A percentile compares a stretch with the other conserved stretches of the same genome.
phyloP scores from a whole-genome alignment of 2,113 vertebrate genomes.

The Triplophysa tibetana region DNA sequence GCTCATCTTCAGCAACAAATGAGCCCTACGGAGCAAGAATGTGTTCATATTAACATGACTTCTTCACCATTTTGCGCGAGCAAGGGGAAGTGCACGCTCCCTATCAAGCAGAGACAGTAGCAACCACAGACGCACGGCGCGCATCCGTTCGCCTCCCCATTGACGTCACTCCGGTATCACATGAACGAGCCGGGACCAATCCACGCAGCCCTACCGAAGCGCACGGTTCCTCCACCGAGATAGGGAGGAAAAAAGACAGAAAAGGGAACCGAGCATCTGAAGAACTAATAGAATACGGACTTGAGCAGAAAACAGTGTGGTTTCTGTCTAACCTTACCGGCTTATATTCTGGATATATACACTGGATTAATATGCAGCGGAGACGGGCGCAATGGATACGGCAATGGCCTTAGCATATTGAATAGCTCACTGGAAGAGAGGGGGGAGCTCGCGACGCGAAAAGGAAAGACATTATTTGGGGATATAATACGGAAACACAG shows the following conservation, averaged over 20 bases:
- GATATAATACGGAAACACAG: constrained; percentile 59
- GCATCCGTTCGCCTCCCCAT: constrained; percentile 82
- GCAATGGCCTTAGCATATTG: constrained; percentile 73
- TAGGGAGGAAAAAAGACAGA: constrained; percentile 59
- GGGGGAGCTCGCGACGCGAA: constrained; percentile 60
- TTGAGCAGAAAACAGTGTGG: constrained; percentile 47
- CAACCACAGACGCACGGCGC: constrained; percentile 64
- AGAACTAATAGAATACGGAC: constrained; percentile 52
- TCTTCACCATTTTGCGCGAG: constrained; percentile 53
- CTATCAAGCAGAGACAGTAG: constrained; percentile 62
- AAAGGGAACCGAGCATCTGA: constrained; percentile 65
- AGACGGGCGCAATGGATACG: constrained; percentile 65
- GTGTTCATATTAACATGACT: constrained; percentile 21
- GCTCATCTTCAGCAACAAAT: constrained; percentile 24
- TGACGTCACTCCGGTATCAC: constrained; percentile 81
- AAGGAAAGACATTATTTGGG: constrained; percentile 63
- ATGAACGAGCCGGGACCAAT: constrained; percentile 74
- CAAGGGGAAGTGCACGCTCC: constrained; percentile 34
- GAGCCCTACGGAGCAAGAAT: constrained; percentile 4
- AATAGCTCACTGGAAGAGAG: constrained; percentile 58
- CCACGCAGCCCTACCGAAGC: constrained; percentile 62
- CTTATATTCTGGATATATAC: neutral
- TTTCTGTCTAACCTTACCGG: neutral
- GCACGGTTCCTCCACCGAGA: constrained; percentile 68
- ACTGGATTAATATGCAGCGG: constrained; percentile 62